phyloP scores from a whole-genome alignment of 2,797 vertebrate species.

The Alauda arvensis region DNA sequence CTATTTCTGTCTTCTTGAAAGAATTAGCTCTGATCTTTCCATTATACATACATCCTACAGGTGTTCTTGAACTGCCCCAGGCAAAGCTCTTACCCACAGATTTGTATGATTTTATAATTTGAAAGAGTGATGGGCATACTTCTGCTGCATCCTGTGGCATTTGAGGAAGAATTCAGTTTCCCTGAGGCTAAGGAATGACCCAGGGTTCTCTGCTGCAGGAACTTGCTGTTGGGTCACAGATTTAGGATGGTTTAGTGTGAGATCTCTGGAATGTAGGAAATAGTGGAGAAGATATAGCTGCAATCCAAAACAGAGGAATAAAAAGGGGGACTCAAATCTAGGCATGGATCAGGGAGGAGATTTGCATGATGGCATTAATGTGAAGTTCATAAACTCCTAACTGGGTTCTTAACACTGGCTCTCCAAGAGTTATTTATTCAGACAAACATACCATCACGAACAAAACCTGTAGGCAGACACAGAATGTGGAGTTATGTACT shows the following conservation, averaged over 20 bases:
- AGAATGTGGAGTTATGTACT: neutral
- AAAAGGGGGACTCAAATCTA: neutral
- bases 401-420: neutral
- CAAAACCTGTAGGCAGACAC: neutral
- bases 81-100: neutral
- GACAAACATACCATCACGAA: neutral
- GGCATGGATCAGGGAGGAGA: neutral
- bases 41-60: neutral
- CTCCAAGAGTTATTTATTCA: neutral
- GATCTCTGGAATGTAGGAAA: slow-evolving; percentile 11
- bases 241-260: neutral
- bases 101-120: neutral
- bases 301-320: neutral
- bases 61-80: neutral
- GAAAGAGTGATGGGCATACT: neutral
- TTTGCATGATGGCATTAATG: neutral
- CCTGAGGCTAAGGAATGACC: neutral
- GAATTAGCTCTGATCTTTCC: neutral
- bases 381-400: slow-evolving; percentile 2
- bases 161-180: neutral
- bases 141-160: neutral
- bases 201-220: neutral
- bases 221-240: neutral
- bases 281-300: neutral
- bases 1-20: neutral